phyloP scores from a whole-genome alignment of 1,140 invertebrate species.

The Ylistrum balloti region DNA sequence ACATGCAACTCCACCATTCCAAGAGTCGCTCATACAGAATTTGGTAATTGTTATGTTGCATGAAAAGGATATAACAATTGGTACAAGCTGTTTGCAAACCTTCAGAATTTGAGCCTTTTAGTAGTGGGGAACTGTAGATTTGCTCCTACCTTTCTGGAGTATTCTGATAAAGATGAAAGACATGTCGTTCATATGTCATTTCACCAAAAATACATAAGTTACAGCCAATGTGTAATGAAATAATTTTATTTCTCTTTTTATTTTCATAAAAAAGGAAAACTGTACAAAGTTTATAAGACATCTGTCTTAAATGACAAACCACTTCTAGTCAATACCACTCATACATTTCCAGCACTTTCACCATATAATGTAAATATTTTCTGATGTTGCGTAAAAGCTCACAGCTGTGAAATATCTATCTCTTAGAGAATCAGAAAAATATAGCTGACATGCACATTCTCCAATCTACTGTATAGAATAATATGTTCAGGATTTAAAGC shows the following conservation, averaged over 20 bases:
- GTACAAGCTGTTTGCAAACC: too few relatives aligned
- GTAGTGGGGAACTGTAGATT: too few relatives aligned
- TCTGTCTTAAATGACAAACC: neutral
- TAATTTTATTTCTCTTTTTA: constrained; percentile 40
- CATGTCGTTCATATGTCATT: too few relatives aligned
- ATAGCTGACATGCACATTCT: constrained; percentile 21
- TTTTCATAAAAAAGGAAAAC: constrained; percentile 40
- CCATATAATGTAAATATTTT: constrained; percentile 14
- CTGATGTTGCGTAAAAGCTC: constrained; percentile 37
- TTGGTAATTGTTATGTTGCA: too few relatives aligned
- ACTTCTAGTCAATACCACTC: neutral
- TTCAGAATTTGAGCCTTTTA: too few relatives aligned
- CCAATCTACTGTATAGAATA: neutral
- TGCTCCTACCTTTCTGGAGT: too few relatives aligned
- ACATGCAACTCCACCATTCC: too few relatives aligned
- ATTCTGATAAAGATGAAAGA: too few relatives aligned
- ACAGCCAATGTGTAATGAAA: neutral
- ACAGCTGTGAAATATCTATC: neutral
- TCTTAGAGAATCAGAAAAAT: constrained; percentile 20
- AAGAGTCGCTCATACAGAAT: too few relatives aligned
- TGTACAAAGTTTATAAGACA: constrained; percentile 23
- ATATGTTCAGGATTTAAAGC: neutral
- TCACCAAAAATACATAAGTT: neutral
- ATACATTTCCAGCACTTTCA: constrained; percentile 1
- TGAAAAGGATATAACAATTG: too few relatives aligned